These are phyloP conservation scores for Iphiclides podalirius DNA, from an alignment of 2,888 invertebrate species.

Conservation along the genomic window DNA sequence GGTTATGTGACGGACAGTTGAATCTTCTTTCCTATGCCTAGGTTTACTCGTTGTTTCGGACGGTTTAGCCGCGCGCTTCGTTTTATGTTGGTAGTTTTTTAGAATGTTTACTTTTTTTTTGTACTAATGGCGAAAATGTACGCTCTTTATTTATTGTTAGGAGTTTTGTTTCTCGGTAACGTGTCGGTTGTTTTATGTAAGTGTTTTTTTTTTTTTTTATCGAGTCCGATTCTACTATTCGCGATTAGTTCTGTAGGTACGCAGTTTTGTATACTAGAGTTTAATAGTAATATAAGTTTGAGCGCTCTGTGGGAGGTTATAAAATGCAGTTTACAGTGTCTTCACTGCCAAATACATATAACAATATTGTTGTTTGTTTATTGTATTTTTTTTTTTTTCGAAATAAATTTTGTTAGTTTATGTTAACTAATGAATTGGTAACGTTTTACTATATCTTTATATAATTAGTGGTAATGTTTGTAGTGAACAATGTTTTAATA, in stretches of 20 bases:
- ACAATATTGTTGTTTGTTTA: constrained; percentile 48
- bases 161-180: constrained; percentile 46
- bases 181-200: constrained; percentile 39
- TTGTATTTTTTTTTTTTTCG: constrained; percentile 25
- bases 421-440: constrained; percentile 32
- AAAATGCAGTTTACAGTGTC: constrained; percentile 42
- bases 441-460: constrained; percentile 19
- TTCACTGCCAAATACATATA: constrained; percentile 73
- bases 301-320: constrained; percentile 40
- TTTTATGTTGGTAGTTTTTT: constrained; percentile 61
- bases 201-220: constrained; percentile 50
- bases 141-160: constrained; percentile 63
- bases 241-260: constrained; percentile 36
- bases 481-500: constrained; percentile 28
- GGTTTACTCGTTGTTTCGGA: constrained; percentile 51
- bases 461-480: constrained; percentile 13
- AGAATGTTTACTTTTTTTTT: constrained; percentile 34
- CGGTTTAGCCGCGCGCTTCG: constrained; percentile 49
- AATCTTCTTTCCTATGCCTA: constrained; percentile 53
- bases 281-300: constrained; percentile 43
- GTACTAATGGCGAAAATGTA: constrained; percentile 42
- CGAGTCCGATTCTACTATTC: constrained; percentile 44
- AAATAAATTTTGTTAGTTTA: constrained; percentile 35
- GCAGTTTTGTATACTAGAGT: constrained; percentile 47
- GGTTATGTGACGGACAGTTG: constrained; percentile 61